A percentile compares a stretch with the other conserved stretches of the same genome.
Evolutionary conservation across 2,113 vertebrate genomes (phyloP).

Genomic region (Scortum barcoo): DNA sequence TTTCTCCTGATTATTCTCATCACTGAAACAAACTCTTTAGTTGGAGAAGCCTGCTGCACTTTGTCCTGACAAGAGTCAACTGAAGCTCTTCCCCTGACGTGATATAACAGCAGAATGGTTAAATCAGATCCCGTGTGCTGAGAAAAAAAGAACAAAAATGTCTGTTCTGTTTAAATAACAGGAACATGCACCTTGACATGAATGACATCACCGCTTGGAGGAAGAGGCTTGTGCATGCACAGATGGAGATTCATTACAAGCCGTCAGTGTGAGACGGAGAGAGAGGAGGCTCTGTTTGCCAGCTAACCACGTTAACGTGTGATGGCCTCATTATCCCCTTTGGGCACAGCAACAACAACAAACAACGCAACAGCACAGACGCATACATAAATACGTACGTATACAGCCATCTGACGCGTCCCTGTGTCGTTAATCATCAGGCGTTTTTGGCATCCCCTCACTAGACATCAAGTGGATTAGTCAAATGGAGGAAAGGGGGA

Average conservation of each 20-base stretch:
- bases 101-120: constrained; percentile 16
- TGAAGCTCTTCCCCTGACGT: neutral
- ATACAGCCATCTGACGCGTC: constrained; percentile 3
- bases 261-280: neutral
- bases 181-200: constrained; percentile 34
- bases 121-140: constrained; percentile 27
- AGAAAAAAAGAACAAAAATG: constrained; percentile 1
- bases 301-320: constrained; percentile 65
- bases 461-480: constrained; percentile 40
- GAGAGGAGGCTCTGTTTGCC: constrained; percentile 20
- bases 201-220: constrained; percentile 56
- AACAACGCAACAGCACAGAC: constrained; percentile 53
- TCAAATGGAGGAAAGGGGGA: constrained; percentile 38
- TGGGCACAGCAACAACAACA: constrained; percentile 53
- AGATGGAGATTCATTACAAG: constrained; percentile 59
- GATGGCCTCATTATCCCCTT: constrained; percentile 66
- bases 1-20: constrained; percentile 7
- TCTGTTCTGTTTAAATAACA: constrained; percentile 40
- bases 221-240: constrained; percentile 51
- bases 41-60: neutral
- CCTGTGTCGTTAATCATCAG: constrained; percentile 14
- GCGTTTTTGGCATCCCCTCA: constrained; percentile 16
- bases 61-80: neutral
- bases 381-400: constrained; percentile 29
- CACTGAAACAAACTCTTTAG: constrained; percentile 11